A percentile compares a stretch with the other conserved stretches of the same genome.
Evolutionary conservation across 1,140 invertebrate species (phyloP).

Genomic region (Uloborus diversus): DNA sequence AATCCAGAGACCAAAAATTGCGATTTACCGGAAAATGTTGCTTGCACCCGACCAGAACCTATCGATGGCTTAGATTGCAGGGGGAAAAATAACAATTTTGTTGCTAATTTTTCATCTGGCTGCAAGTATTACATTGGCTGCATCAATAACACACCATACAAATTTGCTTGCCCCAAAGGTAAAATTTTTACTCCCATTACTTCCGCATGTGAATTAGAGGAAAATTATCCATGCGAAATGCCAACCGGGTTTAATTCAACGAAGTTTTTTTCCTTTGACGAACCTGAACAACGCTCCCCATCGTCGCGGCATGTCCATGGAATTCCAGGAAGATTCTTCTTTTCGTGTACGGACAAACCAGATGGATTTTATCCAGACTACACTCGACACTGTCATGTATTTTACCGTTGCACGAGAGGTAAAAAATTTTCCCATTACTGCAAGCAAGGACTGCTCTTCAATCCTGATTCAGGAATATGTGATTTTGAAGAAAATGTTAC

Average conservation of each 20-base stretch:
- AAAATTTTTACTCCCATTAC: slow-evolving; percentile 30
- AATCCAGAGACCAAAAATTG: slow-evolving; percentile 54
- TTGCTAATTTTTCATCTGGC: slow-evolving; percentile 32
- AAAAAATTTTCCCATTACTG: slow-evolving; percentile 56
- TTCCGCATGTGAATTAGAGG: neutral
- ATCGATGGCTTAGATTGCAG: slow-evolving; percentile 2
- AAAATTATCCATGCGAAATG: neutral
- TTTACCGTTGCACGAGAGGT: slow-evolving; percentile 53
- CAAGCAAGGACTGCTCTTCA: slow-evolving; percentile 54
- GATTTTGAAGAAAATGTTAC: slow-evolving; percentile 57
- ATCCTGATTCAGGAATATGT: slow-evolving; percentile 51
- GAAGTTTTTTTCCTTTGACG: neutral
- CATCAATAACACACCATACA: slow-evolving; percentile 28
- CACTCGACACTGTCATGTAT: slow-evolving; percentile 53
- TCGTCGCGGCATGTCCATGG: slow-evolving; percentile 46
- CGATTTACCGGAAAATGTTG: slow-evolving; percentile 53
- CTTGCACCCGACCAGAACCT: slow-evolving; percentile 28
- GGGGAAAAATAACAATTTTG: slow-evolving; percentile 21
- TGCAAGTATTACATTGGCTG: slow-evolving; percentile 51
- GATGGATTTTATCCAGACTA: slow-evolving; percentile 59
- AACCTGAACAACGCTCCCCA: neutral
- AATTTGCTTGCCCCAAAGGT: slow-evolving; percentile 40
- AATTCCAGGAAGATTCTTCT: slow-evolving; percentile 32
- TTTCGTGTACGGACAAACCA: slow-evolving; percentile 24
- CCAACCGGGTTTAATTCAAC: slow-evolving; percentile 5